Percentiles rank a stretch among this genome's conserved stretches.
Evolutionary conservation across 2,797 vertebrate genomes (phyloP).

Genomic region (Schizopygopsis pylzovi): DNA sequence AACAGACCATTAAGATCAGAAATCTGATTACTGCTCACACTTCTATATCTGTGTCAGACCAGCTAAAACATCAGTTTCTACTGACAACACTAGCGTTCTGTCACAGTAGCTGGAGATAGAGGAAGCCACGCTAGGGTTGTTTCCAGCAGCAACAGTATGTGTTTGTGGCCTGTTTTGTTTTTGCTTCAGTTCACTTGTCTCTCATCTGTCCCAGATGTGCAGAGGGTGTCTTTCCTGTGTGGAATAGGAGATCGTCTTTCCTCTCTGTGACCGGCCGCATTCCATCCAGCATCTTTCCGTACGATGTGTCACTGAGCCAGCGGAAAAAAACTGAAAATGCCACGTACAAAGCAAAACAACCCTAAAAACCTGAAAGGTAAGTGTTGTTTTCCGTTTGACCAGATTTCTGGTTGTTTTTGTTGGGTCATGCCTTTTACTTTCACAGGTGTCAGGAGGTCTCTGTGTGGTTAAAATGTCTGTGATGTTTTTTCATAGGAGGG

Average conservation of each 20-base stretch:
- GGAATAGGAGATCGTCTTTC: slow-evolving; percentile 29
- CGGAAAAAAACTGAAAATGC: slow-evolving; percentile 82
- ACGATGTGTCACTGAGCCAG: slow-evolving; percentile 77
- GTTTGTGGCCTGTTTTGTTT: background rate
- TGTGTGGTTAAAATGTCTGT: background rate
- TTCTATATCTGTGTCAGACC: slow-evolving; percentile 30
- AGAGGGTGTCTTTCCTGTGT: slow-evolving; percentile 24
- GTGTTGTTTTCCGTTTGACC: slow-evolving; percentile 37
- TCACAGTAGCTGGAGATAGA: slow-evolving; percentile 1
- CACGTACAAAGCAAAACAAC: slow-evolving; percentile 98
- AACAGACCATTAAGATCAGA: slow-evolving; percentile 22
- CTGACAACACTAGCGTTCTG: background rate
- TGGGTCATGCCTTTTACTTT: background rate
- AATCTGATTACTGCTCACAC: background rate
- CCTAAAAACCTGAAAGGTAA: slow-evolving; percentile 97
- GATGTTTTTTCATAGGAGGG: background rate
- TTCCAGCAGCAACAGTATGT: slow-evolving; percentile 4
- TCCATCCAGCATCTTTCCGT: slow-evolving; percentile 48
- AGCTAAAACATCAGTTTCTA: background rate
- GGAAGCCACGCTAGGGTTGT: background rate
- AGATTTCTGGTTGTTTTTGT: background rate
- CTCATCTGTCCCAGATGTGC: slow-evolving; percentile 66
- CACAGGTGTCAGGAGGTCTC: background rate
- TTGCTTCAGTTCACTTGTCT: slow-evolving; percentile 20
- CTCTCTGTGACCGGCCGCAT: slow-evolving; percentile 28